Evolutionary conservation across 2,888 invertebrate genomes (phyloP), one percentile per base, ranked within the genome.

Genomic region (Andricus curvator): DNA sequence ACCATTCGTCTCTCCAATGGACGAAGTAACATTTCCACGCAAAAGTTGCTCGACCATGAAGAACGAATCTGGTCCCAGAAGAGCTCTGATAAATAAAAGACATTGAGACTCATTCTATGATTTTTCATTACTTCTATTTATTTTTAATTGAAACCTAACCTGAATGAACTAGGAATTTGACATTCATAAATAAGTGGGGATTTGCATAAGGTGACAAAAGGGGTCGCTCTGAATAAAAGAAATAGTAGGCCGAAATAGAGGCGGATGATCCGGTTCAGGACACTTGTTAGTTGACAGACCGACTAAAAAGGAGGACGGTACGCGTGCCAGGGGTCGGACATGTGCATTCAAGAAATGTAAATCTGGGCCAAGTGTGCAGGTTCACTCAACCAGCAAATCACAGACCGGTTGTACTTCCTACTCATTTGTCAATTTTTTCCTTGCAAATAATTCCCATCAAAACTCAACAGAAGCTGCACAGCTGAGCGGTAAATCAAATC

Each of bases 321-420:
- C 29, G 33, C 37, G 20, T 66, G 65, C n/a, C 22, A 25, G 44
- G 48, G 17, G 68, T 48, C 17, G 25, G 25, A 29, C 51, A 33
- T 74, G 33, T 70, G 74, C 51, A 74, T 74, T 74, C 74, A 33
- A 56, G 20, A 74, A 74, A 74, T 11, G 56, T 74, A 74, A 74
- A 74, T 74, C 74, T 74, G 74, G 74, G 74, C 74, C 74, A 70
- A 70, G 70, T 51, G 70, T 70, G 51, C 70, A 74, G 74, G 74
- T 74, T 74, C 74, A 56, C 74, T 74, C 56, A 74, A 74, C 56
- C 74, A 74, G 33, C 37, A 22, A 15, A 62, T 66, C n/a, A 33
- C 20, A n/a, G n/a, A 74, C 74, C 74, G 74, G 74, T 74, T 56
- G 25, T 48, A 29, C n/a, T 74, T 29, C n/a, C 74, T 4, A 33